phyloP scores from a whole-genome alignment of 2,797 vertebrate genomes.

The Protonibea diacanthus region DNA sequence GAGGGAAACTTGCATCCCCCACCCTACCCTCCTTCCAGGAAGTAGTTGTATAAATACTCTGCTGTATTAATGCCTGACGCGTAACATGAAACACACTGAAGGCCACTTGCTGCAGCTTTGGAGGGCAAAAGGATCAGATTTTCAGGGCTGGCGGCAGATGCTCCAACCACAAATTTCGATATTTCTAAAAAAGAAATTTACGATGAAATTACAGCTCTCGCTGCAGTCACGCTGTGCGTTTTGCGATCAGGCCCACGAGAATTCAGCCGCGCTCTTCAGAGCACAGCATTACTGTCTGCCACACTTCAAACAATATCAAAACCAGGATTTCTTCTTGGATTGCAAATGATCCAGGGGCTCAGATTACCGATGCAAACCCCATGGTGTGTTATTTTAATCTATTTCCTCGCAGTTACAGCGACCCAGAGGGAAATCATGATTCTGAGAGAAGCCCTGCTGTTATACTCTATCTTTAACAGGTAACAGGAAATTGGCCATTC shows the following conservation, averaged over 20 bases:
- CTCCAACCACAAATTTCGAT: slow-evolving; percentile 20
- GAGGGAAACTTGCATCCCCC: slow-evolving; percentile 21
- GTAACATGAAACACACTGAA: slow-evolving; percentile 52
- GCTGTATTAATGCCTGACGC: slow-evolving; percentile 26
- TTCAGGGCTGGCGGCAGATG: not conserved
- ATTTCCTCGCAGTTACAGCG: slow-evolving; percentile 19
- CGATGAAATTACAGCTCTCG: slow-evolving; percentile 48
- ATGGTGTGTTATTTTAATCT: slow-evolving; percentile 43
- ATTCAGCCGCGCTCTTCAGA: not conserved
- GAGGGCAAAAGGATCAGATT: slow-evolving; percentile 58
- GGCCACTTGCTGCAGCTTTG: slow-evolving; percentile 23
- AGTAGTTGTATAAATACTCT: slow-evolving; percentile 71
- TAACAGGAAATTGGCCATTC: slow-evolving; percentile 76
- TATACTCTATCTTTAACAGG: slow-evolving; percentile 65
- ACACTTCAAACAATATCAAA: slow-evolving; percentile 36
- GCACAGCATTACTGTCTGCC: slow-evolving; percentile 5
- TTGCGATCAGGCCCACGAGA: slow-evolving; percentile 6
- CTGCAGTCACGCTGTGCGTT: not conserved
- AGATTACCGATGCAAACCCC: slow-evolving; percentile 53
- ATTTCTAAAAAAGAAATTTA: slow-evolving; percentile 30
- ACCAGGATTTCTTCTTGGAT: slow-evolving; percentile 28
- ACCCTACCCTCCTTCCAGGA: slow-evolving; percentile 67
- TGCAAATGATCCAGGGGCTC: slow-evolving; percentile 28
- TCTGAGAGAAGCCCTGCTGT: slow-evolving; percentile 13
- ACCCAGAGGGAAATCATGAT: slow-evolving; percentile 47